Evolutionary conservation across 1,140 invertebrate genomes (phyloP), one percentile per base, ranked within the genome.

Genomic region (Zaprionus davidi): DNA sequence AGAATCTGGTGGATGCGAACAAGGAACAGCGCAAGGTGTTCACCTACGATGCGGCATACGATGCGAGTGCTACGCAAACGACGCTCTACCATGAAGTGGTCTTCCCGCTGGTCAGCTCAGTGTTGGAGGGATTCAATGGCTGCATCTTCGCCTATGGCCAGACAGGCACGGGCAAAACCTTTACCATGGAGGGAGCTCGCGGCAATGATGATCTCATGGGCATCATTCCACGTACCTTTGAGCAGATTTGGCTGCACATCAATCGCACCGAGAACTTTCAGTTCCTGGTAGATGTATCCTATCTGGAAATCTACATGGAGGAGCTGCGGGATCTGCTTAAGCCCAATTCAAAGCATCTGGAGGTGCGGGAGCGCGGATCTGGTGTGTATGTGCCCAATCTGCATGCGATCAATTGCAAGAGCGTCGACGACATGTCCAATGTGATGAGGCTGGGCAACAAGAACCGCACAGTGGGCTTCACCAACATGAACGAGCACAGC

Each of bases 401-500:
- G 77, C 97, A 97, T 77, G 97, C 97, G 3, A 96, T 97, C 72
- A 96, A 98, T 55, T 99, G 98, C 91, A 98, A 98, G 92, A 98
- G 96, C 68, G 96, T 97, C n/a, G 94, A 95, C 53, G 98, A 99
- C 93, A 99, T 99, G 94, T 94, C 97, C 76, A 95, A 96, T 70
- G 95, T 98, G 3, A 98, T 99, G 97, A 95, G 95, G 75, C 94
- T 95, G n/a, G 98, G 98, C 17, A 98, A 98, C 93, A 94, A 96
- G 79, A 97, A 98, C 93, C 95, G 98, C 73, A 97, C 97, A 1
- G 96, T 98, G 53, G 98, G 97, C 15, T 96, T 98, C 36, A 99
- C 99, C 11, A 99, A 99, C 93, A 99, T 99, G 99, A 99, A 99
- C 93, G 98, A 99, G 92, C 98, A 99, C 93, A 99, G 98, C 92